Conservation (phyloP, 2,113 vertebrate genomes). For the Myotis brandtii region DNA sequence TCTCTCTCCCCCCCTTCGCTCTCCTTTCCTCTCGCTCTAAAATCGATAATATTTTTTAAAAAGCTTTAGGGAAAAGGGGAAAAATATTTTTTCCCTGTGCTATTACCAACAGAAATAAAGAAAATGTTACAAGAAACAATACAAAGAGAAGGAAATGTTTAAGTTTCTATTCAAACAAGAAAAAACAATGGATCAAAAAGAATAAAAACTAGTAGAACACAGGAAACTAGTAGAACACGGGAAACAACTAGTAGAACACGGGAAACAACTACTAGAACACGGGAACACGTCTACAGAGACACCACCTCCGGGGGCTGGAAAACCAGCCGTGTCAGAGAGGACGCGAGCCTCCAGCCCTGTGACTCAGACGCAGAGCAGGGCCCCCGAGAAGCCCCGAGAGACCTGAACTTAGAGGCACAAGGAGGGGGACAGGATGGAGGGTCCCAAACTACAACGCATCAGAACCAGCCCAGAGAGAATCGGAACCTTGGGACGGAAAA, state of each 20-base stretch:
- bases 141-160: neutral
- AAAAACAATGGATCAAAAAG: neutral
- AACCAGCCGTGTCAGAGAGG: neutral
- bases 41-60: neutral
- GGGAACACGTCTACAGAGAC: neutral
- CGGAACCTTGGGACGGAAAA: neutral
- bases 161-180: neutral
- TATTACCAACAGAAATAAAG: neutral
- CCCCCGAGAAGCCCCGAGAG: neutral
- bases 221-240: no score
- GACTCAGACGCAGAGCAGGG: neutral
- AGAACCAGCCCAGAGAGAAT: no score
- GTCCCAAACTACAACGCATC: neutral
- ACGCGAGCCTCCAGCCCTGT: rapidly evolving
- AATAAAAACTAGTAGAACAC: neutral
- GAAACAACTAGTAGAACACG: neutral
- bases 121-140: neutral
- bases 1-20: neutral
- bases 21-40: neutral
- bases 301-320: rapidly evolving
- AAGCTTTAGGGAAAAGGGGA: neutral
- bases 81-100: neutral
- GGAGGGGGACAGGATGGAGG: neutral
- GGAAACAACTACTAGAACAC: neutral
- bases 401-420: neutral